A percentile compares a stretch with the other conserved stretches of the same genome.
phyloP scores from a whole-genome alignment of 2,797 vertebrate species.

The Graptemys geographica region DNA sequence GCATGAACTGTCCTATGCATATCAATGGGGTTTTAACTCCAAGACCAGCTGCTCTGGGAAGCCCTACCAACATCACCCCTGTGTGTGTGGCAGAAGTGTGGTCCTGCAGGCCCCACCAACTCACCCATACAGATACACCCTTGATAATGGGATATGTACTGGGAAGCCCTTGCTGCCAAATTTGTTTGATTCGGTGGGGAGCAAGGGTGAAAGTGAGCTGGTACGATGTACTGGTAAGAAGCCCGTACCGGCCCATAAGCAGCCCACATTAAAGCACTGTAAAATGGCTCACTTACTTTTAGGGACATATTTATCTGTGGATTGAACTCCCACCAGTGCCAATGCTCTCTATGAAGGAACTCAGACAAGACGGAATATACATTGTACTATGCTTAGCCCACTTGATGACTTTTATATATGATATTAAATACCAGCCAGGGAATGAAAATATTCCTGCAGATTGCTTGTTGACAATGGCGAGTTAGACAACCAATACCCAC shows the following conservation, averaged over 20 bases:
- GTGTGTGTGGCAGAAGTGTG: neutral
- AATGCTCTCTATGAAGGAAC: neutral
- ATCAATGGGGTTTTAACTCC: neutral
- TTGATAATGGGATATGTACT: neutral
- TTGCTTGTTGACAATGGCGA: neutral
- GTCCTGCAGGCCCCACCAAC: neutral
- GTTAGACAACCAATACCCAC: neutral
- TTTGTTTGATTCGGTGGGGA: neutral
- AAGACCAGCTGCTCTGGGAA: neutral
- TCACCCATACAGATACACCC: neutral
- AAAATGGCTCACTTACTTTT: fast-evolving
- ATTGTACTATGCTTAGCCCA: fast-evolving
- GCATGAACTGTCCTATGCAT: neutral
- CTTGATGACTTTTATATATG: neutral
- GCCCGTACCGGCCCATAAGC: too few species aligned
- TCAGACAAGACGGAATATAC: neutral
- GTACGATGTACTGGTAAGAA: too few species aligned
- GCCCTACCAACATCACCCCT: neutral
- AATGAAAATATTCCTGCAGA: neutral
- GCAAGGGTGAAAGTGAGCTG: too few species aligned
- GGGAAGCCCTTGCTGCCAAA: neutral
- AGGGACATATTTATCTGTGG: neutral
- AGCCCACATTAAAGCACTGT: neutral
- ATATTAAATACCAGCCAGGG: neutral
- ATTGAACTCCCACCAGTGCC: neutral